phyloP scores from a whole-genome alignment of 2,113 vertebrate genomes.

The Madoqua kirkii region DNA sequence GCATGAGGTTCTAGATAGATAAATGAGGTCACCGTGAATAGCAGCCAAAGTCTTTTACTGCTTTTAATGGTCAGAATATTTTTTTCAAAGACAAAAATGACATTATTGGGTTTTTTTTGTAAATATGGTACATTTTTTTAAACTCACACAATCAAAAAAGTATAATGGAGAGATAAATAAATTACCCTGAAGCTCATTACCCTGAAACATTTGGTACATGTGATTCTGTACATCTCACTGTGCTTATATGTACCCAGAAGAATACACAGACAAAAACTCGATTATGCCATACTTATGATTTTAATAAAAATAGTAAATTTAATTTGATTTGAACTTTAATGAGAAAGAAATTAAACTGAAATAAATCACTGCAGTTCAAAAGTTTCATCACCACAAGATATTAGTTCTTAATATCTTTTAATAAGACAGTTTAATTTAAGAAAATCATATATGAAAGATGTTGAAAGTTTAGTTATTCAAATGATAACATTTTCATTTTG shows the following conservation, averaged over 20 bases:
- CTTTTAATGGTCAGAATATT: not conserved
- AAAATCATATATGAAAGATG: slow-evolving; percentile 4
- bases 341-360: not conserved
- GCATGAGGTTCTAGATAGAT: not conserved
- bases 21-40: not conserved
- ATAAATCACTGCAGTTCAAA: not conserved
- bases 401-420: not conserved
- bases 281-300: not conserved
- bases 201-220: not conserved
- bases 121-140: not conserved
- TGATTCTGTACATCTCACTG: not conserved
- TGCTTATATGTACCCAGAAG: not conserved
- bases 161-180: slow-evolving; percentile 8
- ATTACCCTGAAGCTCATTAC: not conserved
- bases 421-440: not conserved
- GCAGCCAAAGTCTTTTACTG: not conserved
- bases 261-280: not conserved
- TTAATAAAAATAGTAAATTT: not conserved
- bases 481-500: slow-evolving; percentile 7
- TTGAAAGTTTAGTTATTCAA: not conserved
- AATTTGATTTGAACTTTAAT: slow-evolving; percentile 2
- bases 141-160: not conserved
- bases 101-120: not conserved
- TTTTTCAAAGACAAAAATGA: not conserved
- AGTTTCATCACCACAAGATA: not conserved